Evolutionary conservation across 2,888 invertebrate genomes (phyloP), one percentile per base, ranked within the genome.

Genomic region (Nasonovia ribisnigri): DNA sequence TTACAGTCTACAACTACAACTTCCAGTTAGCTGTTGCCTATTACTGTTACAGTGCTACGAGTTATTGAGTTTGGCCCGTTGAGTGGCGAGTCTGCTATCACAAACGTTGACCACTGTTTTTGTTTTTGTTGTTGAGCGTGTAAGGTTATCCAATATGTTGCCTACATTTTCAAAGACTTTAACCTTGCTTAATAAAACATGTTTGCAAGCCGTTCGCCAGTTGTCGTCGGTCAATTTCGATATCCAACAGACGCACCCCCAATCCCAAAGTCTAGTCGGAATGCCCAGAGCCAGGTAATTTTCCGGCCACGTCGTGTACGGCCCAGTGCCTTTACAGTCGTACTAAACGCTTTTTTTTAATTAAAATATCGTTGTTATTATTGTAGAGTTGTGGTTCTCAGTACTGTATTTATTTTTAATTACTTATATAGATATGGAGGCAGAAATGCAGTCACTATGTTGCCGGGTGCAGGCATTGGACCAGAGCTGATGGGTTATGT

Each of bases 381-480:
- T 43, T 43, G 11, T 43, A 16, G n/a, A n/a, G 67, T n/a, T n/a
- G n/a, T 16, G 3, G n/a, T n/a, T 67, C 13, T 13, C 5, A 36
- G 20, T 36, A 20, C 48, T 43, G 43, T 13, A 77, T 29, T 77
- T 67, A 46, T 46, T 88, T 43, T 43, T 24, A 46, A 67, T 46
- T 10, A n/a, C n/a, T n/a, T n/a, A n/a, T n/a, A 98, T 29, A 97
- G 98, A 95, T 99, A 99, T 96, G 99, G 99, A 94, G 99, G 99
- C 91, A 97, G 99, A 95, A 98, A 99, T 96, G 98, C 98, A 87
- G 99, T 99, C 46, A 98, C 99, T 29, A 97, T 99, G 97, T 96
- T 99, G 92, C 99, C 99, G 94, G 99, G 99, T 88, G 99, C 99
- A 96, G 99, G 99, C 88, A 99, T 99, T 95, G 99, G 99, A 1